Evolutionary conservation across 2,888 invertebrate species (phyloP).

Genomic region (Pristionchus japonicus): DNA sequence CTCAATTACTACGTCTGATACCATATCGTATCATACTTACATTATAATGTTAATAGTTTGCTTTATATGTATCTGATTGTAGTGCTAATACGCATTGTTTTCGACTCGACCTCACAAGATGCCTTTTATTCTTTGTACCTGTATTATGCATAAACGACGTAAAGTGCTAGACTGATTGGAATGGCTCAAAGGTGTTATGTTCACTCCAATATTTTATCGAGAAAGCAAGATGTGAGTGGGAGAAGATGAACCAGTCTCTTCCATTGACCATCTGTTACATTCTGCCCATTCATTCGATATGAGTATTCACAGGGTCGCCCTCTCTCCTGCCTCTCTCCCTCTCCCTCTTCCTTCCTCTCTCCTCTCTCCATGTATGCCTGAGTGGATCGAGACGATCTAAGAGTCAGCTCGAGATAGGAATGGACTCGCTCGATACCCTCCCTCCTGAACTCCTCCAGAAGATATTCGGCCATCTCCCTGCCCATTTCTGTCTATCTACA

Average conservation of each 20-base stretch:
- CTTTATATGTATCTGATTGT: background rate
- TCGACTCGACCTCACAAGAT: background rate
- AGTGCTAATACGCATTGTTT: background rate
- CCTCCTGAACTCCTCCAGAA: constrained; percentile 32
- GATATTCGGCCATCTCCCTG: constrained; percentile 23
- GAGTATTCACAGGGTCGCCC: background rate
- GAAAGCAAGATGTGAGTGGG: no score
- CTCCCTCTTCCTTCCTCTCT: background rate
- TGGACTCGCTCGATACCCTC: background rate
- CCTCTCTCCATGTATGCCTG: constrained; percentile 10
- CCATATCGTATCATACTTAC: background rate
- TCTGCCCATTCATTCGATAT: constrained; percentile 18
- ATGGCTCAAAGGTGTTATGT: background rate
- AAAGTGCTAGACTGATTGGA: background rate
- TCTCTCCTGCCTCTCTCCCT: background rate
- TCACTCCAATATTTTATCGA: constrained; percentile 19
- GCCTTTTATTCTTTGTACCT: background rate
- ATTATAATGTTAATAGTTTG: background rate
- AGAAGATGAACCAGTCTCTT: background rate
- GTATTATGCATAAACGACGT: background rate
- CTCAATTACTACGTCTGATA: constrained; percentile 55
- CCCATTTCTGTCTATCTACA: constrained; percentile 10
- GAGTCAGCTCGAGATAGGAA: background rate
- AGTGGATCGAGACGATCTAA: background rate
- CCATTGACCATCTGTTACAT: constrained; percentile 46